Conservation (phyloP, 2,888 invertebrate genomes). For the Hybos culiciformis region DNA sequence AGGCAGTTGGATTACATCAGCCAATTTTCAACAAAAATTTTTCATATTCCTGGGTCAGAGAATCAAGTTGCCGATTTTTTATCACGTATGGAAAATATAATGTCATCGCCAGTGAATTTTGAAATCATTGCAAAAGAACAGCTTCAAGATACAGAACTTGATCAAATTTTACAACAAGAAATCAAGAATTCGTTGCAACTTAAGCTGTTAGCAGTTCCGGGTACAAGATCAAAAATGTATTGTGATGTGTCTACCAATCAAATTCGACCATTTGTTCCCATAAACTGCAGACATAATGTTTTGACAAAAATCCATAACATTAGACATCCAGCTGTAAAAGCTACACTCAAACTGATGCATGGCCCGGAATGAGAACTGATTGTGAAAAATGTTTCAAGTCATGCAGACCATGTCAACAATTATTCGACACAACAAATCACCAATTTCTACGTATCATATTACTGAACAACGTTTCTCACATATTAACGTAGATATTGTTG, state of each 20-base stretch:
- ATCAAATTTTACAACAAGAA: too few relatives aligned
- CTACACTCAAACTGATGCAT: background rate
- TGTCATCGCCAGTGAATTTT: too few relatives aligned
- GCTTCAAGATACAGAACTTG: background rate
- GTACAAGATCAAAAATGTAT: background rate
- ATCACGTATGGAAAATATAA: constrained; percentile 3
- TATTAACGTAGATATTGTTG: constrained; percentile 33
- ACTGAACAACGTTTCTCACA: constrained; percentile 18
- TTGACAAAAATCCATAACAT: background rate
- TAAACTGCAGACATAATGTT: background rate
- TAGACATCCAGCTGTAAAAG: background rate
- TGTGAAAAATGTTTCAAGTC: background rate
- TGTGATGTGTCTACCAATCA: background rate
- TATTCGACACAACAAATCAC: background rate
- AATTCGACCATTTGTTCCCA: constrained; percentile 8
- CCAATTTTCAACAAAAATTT: constrained; percentile 1
- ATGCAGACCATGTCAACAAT: background rate
- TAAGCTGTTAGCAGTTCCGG: background rate
- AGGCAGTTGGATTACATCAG: background rate
- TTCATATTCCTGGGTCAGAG: constrained; percentile 2
- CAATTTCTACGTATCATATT: background rate
- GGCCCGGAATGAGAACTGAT: constrained; percentile 4
- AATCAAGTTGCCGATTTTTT: constrained; percentile 4
- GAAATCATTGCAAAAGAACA: too few relatives aligned
- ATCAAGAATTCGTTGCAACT: background rate